Evolutionary conservation across 2,888 invertebrate genomes (phyloP), one percentile per base, ranked within the genome.

Genomic region (Ferdinandea cuprea): DNA sequence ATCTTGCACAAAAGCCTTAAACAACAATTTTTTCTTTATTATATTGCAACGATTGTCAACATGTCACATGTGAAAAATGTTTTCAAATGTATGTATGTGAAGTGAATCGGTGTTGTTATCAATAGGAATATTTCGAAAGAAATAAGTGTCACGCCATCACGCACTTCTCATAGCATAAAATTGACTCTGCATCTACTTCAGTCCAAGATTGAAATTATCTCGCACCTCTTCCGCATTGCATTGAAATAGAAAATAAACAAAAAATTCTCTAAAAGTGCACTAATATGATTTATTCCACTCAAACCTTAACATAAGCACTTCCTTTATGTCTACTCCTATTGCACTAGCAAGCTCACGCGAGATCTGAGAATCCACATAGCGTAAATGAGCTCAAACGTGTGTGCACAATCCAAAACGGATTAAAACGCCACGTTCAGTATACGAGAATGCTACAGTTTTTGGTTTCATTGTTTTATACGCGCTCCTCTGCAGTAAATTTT

Each of bases 311-410:
- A 50, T 50, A 50, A 52, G 30, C 42, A 50, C 32, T 59, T 59
- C 71, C 71, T 50, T 50, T 15, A 42, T 52, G 42, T 4, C 50
- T 15, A 11, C 48, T 48, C 46, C n/a, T 25, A 32, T 71, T 61
- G 37, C 59, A 59, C 21, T 15, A 30, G 15, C 32, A 59, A 15
- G n/a, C 19, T 71, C 50, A 59, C 25, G 44, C 37, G 15, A 59
- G 30, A 48, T 59, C 71, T 50, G 7, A 21, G 25, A 71, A 63
- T 63, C 48, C 72, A 66, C 44, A 28, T 11, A 79, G 30, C 44
- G 44, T 40, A 40, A 59, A 79, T 73, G 25, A 61, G 30, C 42
- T 46, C 52, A 66, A 66, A 66, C 59, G 72, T 79, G 46, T 65
- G 50, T 66, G 66, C 46, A 66, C 59, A 59, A 44, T 54, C 52